Evolutionary conservation across 2,888 invertebrate genomes (phyloP).

Genomic region (Parthenolecanium corni): DNA sequence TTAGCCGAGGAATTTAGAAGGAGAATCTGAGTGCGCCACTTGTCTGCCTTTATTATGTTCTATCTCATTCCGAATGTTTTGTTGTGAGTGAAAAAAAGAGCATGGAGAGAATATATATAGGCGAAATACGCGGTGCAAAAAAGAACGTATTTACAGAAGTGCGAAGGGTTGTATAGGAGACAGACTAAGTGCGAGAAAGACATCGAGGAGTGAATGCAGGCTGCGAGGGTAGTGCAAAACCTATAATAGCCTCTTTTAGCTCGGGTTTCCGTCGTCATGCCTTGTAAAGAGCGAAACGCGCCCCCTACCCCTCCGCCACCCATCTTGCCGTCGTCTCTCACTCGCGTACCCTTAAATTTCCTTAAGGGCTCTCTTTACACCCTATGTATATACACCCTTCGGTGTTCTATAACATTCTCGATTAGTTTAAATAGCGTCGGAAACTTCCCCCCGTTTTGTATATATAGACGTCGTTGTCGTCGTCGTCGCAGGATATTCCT

Average conservation of each 20-base stretch:
- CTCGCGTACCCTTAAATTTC: constrained; percentile 16
- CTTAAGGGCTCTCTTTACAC: constrained; percentile 26
- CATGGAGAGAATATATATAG: neutral
- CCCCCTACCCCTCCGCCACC: neutral
- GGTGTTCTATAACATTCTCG: constrained; percentile 28
- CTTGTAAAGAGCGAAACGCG: neutral
- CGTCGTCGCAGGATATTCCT: neutral
- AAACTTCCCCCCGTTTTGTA: constrained; percentile 25
- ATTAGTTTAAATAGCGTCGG: constrained; percentile 29
- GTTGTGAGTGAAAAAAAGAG: neutral
- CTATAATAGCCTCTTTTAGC: constrained; percentile 16
- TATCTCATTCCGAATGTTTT: too few relatives aligned
- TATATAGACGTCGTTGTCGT: constrained; percentile 13
- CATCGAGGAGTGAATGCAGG: neutral
- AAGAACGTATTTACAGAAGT: neutral
- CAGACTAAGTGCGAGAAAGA: neutral
- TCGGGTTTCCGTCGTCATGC: constrained; percentile 6
- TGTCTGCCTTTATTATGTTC: too few relatives aligned
- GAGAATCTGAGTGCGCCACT: too few relatives aligned
- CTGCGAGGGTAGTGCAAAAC: too few relatives aligned
- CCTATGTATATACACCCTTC: constrained; percentile 25
- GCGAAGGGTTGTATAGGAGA: neutral
- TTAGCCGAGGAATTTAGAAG: too few relatives aligned
- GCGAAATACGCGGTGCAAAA: neutral
- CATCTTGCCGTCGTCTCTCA: constrained; percentile 5